Conservation (phyloP, 2,797 vertebrate species). For the Acropternis orthonyx region DNA sequence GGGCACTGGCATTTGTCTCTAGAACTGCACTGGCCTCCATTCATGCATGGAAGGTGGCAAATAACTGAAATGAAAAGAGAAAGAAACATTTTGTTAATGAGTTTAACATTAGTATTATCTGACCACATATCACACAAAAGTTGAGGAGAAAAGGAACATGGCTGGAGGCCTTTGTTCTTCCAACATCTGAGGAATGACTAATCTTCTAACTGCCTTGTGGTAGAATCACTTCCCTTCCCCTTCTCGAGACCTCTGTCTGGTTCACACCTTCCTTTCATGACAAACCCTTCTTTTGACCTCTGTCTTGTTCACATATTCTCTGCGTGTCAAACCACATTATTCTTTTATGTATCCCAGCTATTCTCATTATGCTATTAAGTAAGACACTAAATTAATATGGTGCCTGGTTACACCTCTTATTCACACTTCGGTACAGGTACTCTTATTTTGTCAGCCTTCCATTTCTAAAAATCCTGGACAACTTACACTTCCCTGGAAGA, state of each 20-base stretch:
- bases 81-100: conserved; percentile 22
- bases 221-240: not conserved
- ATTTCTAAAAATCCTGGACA: not conserved
- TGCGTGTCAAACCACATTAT: not conserved
- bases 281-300: not conserved
- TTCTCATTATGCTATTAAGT: not conserved
- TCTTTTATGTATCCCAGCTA: not conserved
- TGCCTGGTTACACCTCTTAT: not conserved
- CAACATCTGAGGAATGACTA: not conserved
- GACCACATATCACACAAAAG: not conserved
- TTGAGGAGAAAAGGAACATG: not conserved
- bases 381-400: not conserved
- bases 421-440: not conserved
- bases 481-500: not conserved
- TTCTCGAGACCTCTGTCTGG: not conserved
- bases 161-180: not conserved
- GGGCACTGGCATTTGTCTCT: conserved; percentile 97
- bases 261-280: fast-evolving
- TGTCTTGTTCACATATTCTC: not conserved
- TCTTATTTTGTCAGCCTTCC: not conserved
- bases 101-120: not conserved
- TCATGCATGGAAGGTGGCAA: conserved; percentile 96
- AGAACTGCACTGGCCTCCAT: conserved; percentile 92
- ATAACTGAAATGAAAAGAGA: conserved; percentile 83
- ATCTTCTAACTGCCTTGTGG: not conserved